phyloP scores from a whole-genome alignment of 2,113 vertebrate genomes.

The Saccopteryx leptura region DNA sequence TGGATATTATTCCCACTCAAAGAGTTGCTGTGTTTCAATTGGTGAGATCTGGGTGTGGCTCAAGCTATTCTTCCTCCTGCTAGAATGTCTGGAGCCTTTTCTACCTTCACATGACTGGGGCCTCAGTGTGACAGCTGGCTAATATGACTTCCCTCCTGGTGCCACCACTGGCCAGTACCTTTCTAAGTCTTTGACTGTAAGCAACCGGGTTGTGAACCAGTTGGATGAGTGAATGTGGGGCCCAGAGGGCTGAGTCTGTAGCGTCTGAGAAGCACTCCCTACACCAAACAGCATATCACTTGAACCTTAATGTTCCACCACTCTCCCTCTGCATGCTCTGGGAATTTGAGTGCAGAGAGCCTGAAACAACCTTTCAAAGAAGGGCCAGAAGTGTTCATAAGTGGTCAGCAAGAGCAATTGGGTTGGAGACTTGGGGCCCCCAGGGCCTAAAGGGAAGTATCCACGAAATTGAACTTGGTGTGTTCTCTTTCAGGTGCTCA shows the following conservation, averaged over 20 bases:
- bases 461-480: slow-evolving; percentile 52
- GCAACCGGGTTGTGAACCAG: slow-evolving; percentile 23
- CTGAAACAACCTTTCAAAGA: slow-evolving; percentile 18
- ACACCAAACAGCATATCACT: slow-evolving; percentile 6
- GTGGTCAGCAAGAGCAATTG: neutral
- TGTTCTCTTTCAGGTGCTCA: slow-evolving; percentile 65
- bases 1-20: slow-evolving; percentile 74
- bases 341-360: slow-evolving; percentile 24
- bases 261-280: neutral
- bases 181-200: slow-evolving; percentile 11
- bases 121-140: neutral
- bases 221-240: neutral
- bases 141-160: slow-evolving; percentile 9
- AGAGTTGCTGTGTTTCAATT: slow-evolving; percentile 35
- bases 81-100: slow-evolving; percentile 4
- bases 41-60: slow-evolving; percentile 23
- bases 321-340: neutral
- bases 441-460: slow-evolving; percentile 29
- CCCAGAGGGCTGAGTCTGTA: neutral
- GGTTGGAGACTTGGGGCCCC: neutral
- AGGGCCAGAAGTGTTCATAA: slow-evolving; percentile 43
- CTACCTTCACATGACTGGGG: slow-evolving; percentile 30
- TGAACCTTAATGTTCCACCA: neutral
- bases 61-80: slow-evolving; percentile 29
- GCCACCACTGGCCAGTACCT: slow-evolving; percentile 35